These are phyloP conservation scores for Sparus aurata DNA, from an alignment of 2,797 vertebrate genomes.

Conservation along the genomic window DNA sequence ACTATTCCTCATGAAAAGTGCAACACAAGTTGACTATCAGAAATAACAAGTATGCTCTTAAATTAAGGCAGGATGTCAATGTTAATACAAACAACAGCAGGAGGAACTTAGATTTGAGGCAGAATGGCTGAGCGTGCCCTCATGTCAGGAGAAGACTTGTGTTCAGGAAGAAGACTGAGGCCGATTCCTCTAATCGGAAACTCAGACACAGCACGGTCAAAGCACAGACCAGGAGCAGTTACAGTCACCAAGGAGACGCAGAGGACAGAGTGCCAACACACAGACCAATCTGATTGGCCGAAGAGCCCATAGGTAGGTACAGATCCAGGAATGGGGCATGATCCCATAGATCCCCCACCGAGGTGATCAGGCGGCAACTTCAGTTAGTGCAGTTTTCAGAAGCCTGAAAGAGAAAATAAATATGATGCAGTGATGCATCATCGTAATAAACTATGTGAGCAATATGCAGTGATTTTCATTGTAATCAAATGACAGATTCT, in stretches of 20 bases:
- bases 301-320: constrained; percentile 18
- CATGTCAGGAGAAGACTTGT: constrained; percentile 3
- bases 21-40: constrained; percentile 30
- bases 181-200: constrained; percentile 17
- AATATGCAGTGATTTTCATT: neutral
- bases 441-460: neutral
- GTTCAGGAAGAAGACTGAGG: constrained; percentile 17
- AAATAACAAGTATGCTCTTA: neutral
- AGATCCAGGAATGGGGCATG: constrained; percentile 19
- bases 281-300: constrained; percentile 32
- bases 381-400: constrained; percentile 86
- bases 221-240: constrained; percentile 29
- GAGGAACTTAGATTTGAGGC: constrained; percentile 19
- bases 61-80: constrained; percentile 41
- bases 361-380: constrained; percentile 54
- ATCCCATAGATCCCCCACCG: constrained; percentile 31
- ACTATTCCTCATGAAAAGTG: constrained; percentile 26
- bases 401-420: constrained; percentile 74
- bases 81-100: neutral
- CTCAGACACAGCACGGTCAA: constrained; percentile 8
- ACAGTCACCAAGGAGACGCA: constrained; percentile 10
- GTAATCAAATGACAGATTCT: neutral
- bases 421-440: neutral
- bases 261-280: constrained; percentile 33
- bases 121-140: constrained; percentile 1